phyloP scores from a whole-genome alignment of 2,888 invertebrate species.

The Cephonodes hylas region DNA sequence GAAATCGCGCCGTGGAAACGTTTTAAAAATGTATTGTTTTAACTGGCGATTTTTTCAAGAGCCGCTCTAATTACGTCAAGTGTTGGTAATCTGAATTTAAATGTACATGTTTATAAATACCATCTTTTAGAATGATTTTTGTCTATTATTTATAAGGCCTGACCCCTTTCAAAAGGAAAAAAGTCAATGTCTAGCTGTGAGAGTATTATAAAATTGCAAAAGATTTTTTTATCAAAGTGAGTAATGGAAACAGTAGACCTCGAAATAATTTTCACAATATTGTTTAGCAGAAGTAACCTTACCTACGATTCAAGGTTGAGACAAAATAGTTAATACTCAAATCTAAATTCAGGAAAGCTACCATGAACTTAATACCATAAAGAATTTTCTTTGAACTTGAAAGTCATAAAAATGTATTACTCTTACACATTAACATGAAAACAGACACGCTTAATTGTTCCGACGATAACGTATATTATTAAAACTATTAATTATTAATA shows the following conservation, averaged over 20 bases:
- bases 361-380: too few species aligned
- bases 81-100: neutral
- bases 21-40: constrained; percentile 4
- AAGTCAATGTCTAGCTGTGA: too few species aligned
- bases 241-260: too few species aligned
- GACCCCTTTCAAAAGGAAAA: too few species aligned
- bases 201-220: too few species aligned
- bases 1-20: constrained; percentile 20
- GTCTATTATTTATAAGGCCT: neutral
- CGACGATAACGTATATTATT: constrained; percentile 2
- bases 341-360: too few species aligned
- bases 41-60: neutral
- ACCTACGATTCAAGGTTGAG: too few species aligned
- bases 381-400: neutral
- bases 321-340: too few species aligned
- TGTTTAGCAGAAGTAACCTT: too few species aligned
- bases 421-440: neutral
- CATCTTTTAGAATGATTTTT: neutral
- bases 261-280: too few species aligned
- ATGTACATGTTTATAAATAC: too few species aligned
- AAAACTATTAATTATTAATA: constrained; percentile 20
- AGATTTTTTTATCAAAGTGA: too few species aligned
- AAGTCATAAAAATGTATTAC: neutral
- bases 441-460: neutral
- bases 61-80: constrained; percentile 1